These are phyloP conservation scores for Globodera ellingtonae DNA, from an alignment of 1,140 invertebrate species.

Conservation along the genomic window DNA sequence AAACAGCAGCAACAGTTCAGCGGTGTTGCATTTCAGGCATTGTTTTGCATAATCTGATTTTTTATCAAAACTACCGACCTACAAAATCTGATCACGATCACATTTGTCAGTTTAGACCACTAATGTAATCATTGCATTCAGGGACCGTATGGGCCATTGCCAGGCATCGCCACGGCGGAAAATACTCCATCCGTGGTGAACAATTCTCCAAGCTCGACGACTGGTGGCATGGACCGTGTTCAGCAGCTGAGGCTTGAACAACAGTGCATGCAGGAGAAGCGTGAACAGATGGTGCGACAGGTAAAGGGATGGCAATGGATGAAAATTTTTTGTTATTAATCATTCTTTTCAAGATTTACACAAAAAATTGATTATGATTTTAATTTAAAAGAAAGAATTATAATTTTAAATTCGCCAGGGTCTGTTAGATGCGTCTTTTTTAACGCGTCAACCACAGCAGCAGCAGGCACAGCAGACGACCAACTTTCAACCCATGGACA, in stretches of 20 bases:
- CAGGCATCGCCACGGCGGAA: not conserved
- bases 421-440: slow-evolving; percentile 15
- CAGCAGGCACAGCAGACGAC: not conserved
- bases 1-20: slow-evolving; percentile 18
- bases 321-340: not conserved
- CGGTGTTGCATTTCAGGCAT: slow-evolving; percentile 7
- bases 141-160: not conserved
- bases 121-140: not conserved
- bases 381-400: not conserved
- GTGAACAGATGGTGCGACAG: slow-evolving; percentile 32
- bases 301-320: not conserved
- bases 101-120: too few relatives aligned
- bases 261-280: slow-evolving; percentile 31
- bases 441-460: slow-evolving; percentile 11
- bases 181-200: not conserved
- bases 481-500: slow-evolving; percentile 3
- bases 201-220: not conserved
- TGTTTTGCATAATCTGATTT: too few relatives aligned
- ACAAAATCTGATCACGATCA: too few relatives aligned
- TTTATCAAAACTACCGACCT: not conserved
- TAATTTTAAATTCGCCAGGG: not conserved
- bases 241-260: slow-evolving; percentile 37
- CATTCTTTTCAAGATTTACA: too few relatives aligned
- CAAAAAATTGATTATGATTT: too few relatives aligned
- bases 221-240: slow-evolving; percentile 32